Conservation (phyloP, 2,113 vertebrate species). For the Kryptolebias marmoratus region DNA sequence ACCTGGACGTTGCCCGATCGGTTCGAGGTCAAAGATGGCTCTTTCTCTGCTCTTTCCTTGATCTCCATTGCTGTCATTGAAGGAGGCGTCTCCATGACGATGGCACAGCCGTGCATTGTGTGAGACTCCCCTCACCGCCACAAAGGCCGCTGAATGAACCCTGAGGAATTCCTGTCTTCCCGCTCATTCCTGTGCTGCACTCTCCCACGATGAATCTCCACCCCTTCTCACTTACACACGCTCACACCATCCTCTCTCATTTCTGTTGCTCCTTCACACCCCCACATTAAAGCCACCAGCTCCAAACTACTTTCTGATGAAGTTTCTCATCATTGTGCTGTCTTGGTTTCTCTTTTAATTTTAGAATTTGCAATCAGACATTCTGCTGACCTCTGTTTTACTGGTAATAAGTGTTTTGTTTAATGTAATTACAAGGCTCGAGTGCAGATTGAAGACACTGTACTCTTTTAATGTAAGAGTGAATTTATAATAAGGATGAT, state of each 20-base stretch:
- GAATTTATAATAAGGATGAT: constrained; percentile 8
- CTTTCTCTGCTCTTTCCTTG: not conserved
- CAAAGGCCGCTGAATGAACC: constrained; percentile 65
- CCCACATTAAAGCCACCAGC: not conserved
- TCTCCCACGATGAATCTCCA: constrained; percentile 78
- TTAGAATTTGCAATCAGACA: constrained; percentile 40
- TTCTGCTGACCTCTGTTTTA: constrained; percentile 31
- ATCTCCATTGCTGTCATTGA: constrained; percentile 37
- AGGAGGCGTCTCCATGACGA: constrained; percentile 66
- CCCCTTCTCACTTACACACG: constrained; percentile 72
- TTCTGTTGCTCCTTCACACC: constrained; percentile 19
- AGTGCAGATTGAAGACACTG: constrained; percentile 30
- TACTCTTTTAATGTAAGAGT: constrained; percentile 24
- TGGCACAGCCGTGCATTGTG: constrained; percentile 71
- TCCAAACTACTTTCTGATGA: constrained; percentile 12
- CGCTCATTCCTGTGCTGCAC: constrained; percentile 69
- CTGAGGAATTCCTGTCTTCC: constrained; percentile 71
- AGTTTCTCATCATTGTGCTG: constrained; percentile 41
- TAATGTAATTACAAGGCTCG: constrained; percentile 46
- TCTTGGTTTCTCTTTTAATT: constrained; percentile 17
- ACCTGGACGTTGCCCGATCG: constrained; percentile 19
- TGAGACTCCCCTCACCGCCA: constrained; percentile 43
- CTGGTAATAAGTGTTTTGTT: constrained; percentile 35
- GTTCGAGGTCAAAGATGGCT: constrained; percentile 23
- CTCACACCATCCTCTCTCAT: constrained; percentile 50